Percentiles rank a stretch among this genome's conserved stretches.
These are phyloP conservation scores for Caenorhabditis plicata DNA, from an alignment of 2,888 invertebrate genomes.

Conservation along the genomic window DNA sequence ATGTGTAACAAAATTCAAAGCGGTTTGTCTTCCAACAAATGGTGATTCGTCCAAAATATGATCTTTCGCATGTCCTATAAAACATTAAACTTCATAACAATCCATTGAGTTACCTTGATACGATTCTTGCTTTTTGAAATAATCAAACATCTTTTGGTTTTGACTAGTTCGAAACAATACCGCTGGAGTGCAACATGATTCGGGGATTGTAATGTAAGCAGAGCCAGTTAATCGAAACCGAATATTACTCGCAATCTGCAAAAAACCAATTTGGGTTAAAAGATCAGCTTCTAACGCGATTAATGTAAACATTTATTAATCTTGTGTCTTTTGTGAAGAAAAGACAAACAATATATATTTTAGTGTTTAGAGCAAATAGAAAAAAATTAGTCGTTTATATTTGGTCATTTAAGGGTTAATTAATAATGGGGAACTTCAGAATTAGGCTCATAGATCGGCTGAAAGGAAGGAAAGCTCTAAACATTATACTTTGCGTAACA, in stretches of 20 bases:
- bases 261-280: too few relatives aligned
- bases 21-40: slow-evolving; percentile 38
- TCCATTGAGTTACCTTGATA: slow-evolving; percentile 7
- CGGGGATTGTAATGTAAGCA: slow-evolving; percentile 44
- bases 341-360: too few relatives aligned
- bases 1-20: slow-evolving; percentile 45
- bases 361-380: too few relatives aligned
- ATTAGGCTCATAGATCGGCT: too few relatives aligned
- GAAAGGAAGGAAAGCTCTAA: too few relatives aligned
- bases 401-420: too few relatives aligned
- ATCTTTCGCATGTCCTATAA: slow-evolving; percentile 44
- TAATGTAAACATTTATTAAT: too few relatives aligned
- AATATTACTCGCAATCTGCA: slow-evolving; percentile 37
- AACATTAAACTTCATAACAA: background rate
- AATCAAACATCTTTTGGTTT: slow-evolving; percentile 15
- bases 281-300: too few relatives aligned
- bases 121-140: slow-evolving; percentile 5
- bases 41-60: slow-evolving; percentile 51
- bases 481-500: too few relatives aligned
- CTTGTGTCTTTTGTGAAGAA: too few relatives aligned
- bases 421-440: too few relatives aligned
- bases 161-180: slow-evolving; percentile 37
- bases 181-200: slow-evolving; percentile 54
- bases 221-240: slow-evolving; percentile 39
- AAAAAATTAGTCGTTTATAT: too few relatives aligned